Base-by-base conservation (phyloP, 1,140 invertebrate species). In the Himalopsyche phryganea region DNA sequence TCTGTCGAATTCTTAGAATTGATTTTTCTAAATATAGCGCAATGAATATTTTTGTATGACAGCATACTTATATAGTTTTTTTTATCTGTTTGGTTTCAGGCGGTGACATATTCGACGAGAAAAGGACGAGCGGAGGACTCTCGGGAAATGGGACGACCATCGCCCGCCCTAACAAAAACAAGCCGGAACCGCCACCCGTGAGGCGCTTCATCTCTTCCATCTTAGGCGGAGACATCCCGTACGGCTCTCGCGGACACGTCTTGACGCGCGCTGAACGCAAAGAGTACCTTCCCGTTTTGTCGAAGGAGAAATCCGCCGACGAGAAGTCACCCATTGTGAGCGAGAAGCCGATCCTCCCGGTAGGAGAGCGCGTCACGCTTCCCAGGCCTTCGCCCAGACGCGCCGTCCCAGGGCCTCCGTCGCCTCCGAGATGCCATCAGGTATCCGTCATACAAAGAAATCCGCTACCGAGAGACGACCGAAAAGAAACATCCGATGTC, bases 401-500 rank as follows among this genome's bases (percentile, higher is more conserved):
- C 5, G 63, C 65, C n/a, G 73, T 74, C 28, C 79, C 67, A 54
- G 69, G 62, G 55, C 72, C 78, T 45, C 71, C 80, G 53, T 75
- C 75, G 19, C 79, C 75, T 50, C 78, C 85, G 5, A 78, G 79
- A 47, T 85, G 83, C 67, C 76, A 77, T 69, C 77, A 83, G 68
- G 83, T 85, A 9, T 91, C 89, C 32, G 90, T 92, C 4, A 93
- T 91, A 54, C 89, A 91, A 67, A 83, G 89, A 68, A 89, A 89
- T 15, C 90, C 89, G 14, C 80, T 76, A 46, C 74, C 76, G 52
- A 71, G 67, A 48, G 68, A 71, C 54, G 79, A 72, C 63, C 77
- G 75, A 65, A 78, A 81, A 65, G 80, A 81, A 63, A 67, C 80
- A 49, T 71, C 72, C 36, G 80, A 81, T 35, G 71, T 75, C 14